Percentiles rank a stretch among this genome's conserved stretches.
Evolutionary conservation across 2,797 vertebrate species (phyloP).

Genomic region (Mionectes olivaceus): DNA sequence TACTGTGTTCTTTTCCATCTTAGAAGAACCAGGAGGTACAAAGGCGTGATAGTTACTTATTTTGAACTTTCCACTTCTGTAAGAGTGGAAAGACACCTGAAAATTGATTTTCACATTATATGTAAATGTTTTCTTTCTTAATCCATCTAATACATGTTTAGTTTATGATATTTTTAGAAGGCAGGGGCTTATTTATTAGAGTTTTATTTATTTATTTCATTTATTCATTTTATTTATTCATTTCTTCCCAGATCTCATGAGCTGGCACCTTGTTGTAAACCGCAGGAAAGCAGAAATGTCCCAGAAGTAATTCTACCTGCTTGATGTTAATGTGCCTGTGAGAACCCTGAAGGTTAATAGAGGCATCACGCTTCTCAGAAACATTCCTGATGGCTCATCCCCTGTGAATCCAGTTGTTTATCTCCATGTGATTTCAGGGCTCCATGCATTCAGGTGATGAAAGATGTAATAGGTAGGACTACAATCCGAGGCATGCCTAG

Average conservation of each 20-base stretch:
- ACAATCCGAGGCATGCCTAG: accelerated
- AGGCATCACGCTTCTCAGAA: not conserved
- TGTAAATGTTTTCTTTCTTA: not conserved
- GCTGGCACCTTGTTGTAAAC: not conserved
- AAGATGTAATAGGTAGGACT: not conserved
- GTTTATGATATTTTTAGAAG: not conserved
- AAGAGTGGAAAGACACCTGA: not conserved
- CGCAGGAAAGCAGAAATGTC: accelerated
- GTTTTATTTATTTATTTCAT: no score
- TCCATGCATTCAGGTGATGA: not conserved
- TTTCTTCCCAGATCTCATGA: not conserved
- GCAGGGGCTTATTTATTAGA: not conserved
- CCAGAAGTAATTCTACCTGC: not conserved
- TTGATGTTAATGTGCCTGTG: not conserved
- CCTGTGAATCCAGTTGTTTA: not conserved
- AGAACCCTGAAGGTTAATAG: not conserved
- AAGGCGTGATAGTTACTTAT: not conserved
- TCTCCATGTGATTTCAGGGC: not conserved
- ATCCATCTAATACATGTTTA: not conserved
- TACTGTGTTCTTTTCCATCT: not conserved
- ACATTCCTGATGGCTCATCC: not conserved
- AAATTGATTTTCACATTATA: not conserved
- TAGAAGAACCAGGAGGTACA: not conserved
- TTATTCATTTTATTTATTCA: not conserved
- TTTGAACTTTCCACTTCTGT: not conserved